These are phyloP conservation scores for Esox lucius DNA, from an alignment of 2,797 vertebrate genomes.

Conservation along the genomic window DNA sequence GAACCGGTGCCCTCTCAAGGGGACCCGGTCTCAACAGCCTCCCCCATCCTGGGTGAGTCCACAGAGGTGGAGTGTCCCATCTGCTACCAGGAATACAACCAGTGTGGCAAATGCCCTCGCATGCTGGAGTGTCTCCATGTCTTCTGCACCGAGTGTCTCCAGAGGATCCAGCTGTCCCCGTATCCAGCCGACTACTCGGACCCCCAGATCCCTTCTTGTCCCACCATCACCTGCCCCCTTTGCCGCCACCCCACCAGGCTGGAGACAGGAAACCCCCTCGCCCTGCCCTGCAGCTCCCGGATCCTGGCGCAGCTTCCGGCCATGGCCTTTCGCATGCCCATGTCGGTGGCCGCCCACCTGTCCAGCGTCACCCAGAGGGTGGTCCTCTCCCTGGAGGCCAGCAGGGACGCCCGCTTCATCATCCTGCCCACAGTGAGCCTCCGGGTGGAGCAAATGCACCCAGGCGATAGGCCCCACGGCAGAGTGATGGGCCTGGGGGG, in stretches of 20 bases:
- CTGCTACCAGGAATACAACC: constrained; percentile 81
- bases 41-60: constrained; percentile 43
- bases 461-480: constrained; percentile 23
- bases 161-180: constrained; percentile 72
- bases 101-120: constrained; percentile 70
- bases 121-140: constrained; percentile 79
- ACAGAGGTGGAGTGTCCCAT: constrained; percentile 78
- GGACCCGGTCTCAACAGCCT: constrained; percentile 26
- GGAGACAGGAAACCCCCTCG: constrained; percentile 55
- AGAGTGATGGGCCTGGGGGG: constrained; percentile 40
- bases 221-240: constrained; percentile 74
- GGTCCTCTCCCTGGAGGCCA: constrained; percentile 72
- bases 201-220: constrained; percentile 32
- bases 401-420: constrained; percentile 69
- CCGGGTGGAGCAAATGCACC: constrained; percentile 77
- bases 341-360: constrained; percentile 43
- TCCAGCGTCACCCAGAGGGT: constrained; percentile 71
- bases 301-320: constrained; percentile 68
- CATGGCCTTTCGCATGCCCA: constrained; percentile 53
- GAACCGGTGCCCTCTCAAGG: constrained; percentile 32
- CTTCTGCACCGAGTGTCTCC: constrained; percentile 80
- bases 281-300: constrained; percentile 71
- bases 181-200: constrained; percentile 30
- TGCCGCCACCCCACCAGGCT: constrained; percentile 76
- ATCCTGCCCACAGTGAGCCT: constrained; percentile 80